Evolutionary conservation across 2,888 invertebrate species (phyloP).

Genomic region (Melanchra persicariae): DNA sequence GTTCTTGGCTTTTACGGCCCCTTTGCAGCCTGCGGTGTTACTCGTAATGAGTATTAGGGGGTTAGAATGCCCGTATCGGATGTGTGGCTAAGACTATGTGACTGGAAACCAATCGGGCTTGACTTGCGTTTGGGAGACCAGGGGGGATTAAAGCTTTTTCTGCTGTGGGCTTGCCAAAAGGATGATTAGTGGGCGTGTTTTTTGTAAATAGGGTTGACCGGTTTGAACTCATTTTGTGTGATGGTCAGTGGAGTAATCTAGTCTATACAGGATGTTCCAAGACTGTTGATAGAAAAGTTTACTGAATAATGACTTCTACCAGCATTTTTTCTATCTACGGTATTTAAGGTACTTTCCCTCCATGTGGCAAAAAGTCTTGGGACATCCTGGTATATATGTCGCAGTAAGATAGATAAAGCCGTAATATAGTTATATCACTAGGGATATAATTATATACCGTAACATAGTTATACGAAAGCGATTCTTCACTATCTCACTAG

Average conservation of each 20-base stretch:
- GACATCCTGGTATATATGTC: no score
- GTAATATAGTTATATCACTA: no score
- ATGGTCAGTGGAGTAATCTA: constrained; percentile 25
- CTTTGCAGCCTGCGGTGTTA: constrained; percentile 73
- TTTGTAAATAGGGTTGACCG: constrained; percentile 45
- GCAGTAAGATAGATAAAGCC: no score
- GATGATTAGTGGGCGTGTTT: constrained; percentile 58
- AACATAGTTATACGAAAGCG: no score
- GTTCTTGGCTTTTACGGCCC: constrained; percentile 85
- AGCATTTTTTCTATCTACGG: no score
- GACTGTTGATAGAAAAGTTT: no score
- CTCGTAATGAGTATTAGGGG: constrained; percentile 79
- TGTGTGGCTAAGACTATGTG: constrained; percentile 69
- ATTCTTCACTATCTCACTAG: no score
- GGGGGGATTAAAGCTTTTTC: constrained; percentile 62
- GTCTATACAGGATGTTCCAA: no score
- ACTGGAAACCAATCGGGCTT: constrained; percentile 68
- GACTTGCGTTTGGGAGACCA: constrained; percentile 60
- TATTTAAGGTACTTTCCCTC: no score
- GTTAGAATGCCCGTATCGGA: constrained; percentile 71
- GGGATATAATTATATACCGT: no score
- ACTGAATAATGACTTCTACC: no score
- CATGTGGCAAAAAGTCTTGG: no score
- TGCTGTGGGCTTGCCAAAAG: constrained; percentile 44
- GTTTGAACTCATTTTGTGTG: constrained; percentile 26